Conservation (phyloP, 2,113 vertebrate genomes). For the Struthidea cinerea region DNA sequence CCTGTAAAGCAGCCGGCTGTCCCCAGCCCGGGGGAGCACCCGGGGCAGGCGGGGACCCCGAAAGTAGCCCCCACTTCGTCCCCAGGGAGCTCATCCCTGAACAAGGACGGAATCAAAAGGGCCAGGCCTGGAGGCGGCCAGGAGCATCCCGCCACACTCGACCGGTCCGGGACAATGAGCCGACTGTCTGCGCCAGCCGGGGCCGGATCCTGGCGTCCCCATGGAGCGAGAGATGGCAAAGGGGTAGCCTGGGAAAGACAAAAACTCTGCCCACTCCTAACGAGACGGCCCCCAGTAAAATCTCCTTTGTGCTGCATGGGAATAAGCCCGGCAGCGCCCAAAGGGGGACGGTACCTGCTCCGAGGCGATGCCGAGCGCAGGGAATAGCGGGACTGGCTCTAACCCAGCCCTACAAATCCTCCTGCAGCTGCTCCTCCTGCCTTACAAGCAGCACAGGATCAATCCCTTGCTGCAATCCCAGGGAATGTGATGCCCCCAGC, state of each 20-base stretch:
- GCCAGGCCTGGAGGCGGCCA: neutral
- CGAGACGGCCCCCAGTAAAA: neutral
- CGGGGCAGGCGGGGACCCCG: neutral
- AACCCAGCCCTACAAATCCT: neutral
- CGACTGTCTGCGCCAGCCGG: neutral
- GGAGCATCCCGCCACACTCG: constrained; percentile 39
- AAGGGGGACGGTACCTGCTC: neutral
- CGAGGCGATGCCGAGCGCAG: rapidly evolving
- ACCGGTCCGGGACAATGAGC: neutral
- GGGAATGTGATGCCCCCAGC: neutral
- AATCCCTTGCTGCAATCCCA: neutral
- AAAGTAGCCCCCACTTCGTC: neutral
- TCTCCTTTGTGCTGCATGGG: neutral
- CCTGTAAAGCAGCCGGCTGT: neutral
- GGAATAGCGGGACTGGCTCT: neutral
- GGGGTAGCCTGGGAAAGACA: neutral
- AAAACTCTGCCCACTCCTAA: neutral
- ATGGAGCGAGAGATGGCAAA: neutral
- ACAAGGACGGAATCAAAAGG: neutral
- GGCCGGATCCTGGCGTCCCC: neutral
- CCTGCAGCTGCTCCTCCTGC: neutral
- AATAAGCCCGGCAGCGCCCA: neutral
- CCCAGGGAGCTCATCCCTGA: neutral
- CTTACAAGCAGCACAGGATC: neutral
- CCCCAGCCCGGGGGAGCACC: neutral